A percentile compares a stretch with the other conserved stretches of the same genome.
Evolutionary conservation across 30 jellyfish, hydroid and myxozoan genomes (phyloP).

Genomic region (Catostylus mosaicus): DNA sequence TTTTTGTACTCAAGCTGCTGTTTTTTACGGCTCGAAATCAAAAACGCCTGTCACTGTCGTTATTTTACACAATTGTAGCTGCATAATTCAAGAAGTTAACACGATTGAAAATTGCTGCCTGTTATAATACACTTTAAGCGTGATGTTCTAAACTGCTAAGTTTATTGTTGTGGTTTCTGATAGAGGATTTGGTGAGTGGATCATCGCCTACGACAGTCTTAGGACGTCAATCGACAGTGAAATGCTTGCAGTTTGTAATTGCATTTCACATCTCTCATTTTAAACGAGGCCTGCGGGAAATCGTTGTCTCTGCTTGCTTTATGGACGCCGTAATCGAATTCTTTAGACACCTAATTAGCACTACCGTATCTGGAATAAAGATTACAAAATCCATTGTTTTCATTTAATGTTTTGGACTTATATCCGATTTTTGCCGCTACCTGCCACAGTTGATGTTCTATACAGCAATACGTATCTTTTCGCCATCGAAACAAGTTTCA

Average conservation of each 20-base stretch:
- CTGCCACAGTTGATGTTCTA: no score
- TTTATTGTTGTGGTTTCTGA: background rate
- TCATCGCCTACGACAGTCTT: background rate
- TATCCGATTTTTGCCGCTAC: no score
- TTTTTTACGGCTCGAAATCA: background rate
- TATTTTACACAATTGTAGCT: background rate
- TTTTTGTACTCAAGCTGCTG: background rate
- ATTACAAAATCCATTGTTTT: no score
- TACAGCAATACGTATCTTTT: no score
- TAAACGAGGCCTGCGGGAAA: no score
- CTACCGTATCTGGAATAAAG: no score
- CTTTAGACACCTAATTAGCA: no score
- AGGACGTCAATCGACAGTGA: background rate
- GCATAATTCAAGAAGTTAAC: background rate
- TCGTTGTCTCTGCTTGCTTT: no score
- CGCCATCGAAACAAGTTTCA: no score
- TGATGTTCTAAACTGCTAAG: conserved; percentile 1
- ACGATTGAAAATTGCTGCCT: background rate
- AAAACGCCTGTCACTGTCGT: background rate
- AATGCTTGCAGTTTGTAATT: background rate
- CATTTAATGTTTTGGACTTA: no score
- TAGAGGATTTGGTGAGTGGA: background rate
- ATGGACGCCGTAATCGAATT: no score
- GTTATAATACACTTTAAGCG: background rate
- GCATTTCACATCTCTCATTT: no score